Conservation (phyloP, 2,888 invertebrate species). For the Eilema depressum region DNA sequence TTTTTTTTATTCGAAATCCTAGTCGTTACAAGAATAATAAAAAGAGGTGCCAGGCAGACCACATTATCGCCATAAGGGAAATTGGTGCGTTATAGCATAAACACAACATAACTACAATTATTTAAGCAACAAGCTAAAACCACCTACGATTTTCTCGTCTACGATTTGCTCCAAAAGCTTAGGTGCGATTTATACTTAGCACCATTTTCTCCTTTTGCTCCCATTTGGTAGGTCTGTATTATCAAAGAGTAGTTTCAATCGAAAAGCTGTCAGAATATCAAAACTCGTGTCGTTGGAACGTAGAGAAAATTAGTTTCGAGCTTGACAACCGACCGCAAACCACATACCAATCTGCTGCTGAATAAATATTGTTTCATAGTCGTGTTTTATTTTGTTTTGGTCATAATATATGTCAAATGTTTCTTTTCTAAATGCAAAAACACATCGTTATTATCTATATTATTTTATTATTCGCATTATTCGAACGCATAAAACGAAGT, state of each 20-base stretch:
- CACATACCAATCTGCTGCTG: slow-evolving; percentile 66
- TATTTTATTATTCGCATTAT: too few relatives aligned
- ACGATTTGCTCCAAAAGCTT: not conserved
- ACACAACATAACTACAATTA: not conserved
- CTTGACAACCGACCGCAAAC: slow-evolving; percentile 69
- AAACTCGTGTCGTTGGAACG: slow-evolving; percentile 66
- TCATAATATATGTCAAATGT: not conserved
- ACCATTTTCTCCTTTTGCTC: not conserved
- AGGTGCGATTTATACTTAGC: not conserved
- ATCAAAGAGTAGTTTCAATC: slow-evolving; percentile 44
- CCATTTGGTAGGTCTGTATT: not conserved
- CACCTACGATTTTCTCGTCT: not conserved
- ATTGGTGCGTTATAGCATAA: too few relatives aligned
- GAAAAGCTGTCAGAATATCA: slow-evolving; percentile 63
- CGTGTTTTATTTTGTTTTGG: slow-evolving; percentile 17
- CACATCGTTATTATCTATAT: too few relatives aligned
- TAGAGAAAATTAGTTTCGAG: slow-evolving; percentile 80
- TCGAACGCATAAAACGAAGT: too few relatives aligned
- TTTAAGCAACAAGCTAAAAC: not conserved
- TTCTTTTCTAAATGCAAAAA: too few relatives aligned
- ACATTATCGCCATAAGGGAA: too few relatives aligned
- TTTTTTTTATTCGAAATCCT: too few relatives aligned
- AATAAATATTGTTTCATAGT: slow-evolving; percentile 43
- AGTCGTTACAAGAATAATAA: too few relatives aligned
- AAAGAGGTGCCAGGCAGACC: too few relatives aligned